Evolutionary conservation across 2,797 vertebrate genomes (phyloP), one percentile per base, ranked within the genome.

Genomic region (Leptatherina wallacei): DNA sequence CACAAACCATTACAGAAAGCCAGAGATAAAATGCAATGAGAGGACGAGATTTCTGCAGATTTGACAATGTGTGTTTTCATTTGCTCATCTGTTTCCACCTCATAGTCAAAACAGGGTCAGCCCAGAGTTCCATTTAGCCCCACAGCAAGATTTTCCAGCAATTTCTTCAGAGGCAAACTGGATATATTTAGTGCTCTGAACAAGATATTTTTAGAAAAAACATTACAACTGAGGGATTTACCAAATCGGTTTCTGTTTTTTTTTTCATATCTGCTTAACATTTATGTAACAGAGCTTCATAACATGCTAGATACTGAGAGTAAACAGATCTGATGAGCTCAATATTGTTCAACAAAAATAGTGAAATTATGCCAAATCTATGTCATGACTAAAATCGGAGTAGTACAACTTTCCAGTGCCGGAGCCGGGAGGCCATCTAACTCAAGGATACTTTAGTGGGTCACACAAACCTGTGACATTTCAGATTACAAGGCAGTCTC

Each of bases 141-240:
- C 70, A 84, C 85, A 82, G 81, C 77, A 79, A 73, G 82, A 83
- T 88, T 90, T 90, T 88, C 70, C 71, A 77, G 82, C 79, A 70
- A 75, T 86, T 84, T 84, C 67, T 79, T 89, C 72, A 12, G 54
- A 87, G 78, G 75, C 73, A 40, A 76, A 69, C 27, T 2, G 58
- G 88, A 86, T 90, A 91, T 77, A 85, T 90, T 88, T 90, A 91
- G 86, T 69, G 54, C 59, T 30, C 49, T 20, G 61, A 82, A 69
- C 40, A 1, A 65, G 51, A 49, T 90, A 91, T 91, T 91, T 89
- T 86, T 90, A 89, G 85, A 40, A 47, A 65, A 73, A 61, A 74
- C 74, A 60, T 66, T 82, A 79, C 79, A 86, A 81, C 61, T 22
- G 65, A 82, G 75, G 86, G 85, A 90, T 87, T 89, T 84, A 83